Evolutionary conservation across 2,113 vertebrate species (phyloP), one percentile per base, ranked within the genome.

Genomic region (Sarotherodon lohbergeri): DNA sequence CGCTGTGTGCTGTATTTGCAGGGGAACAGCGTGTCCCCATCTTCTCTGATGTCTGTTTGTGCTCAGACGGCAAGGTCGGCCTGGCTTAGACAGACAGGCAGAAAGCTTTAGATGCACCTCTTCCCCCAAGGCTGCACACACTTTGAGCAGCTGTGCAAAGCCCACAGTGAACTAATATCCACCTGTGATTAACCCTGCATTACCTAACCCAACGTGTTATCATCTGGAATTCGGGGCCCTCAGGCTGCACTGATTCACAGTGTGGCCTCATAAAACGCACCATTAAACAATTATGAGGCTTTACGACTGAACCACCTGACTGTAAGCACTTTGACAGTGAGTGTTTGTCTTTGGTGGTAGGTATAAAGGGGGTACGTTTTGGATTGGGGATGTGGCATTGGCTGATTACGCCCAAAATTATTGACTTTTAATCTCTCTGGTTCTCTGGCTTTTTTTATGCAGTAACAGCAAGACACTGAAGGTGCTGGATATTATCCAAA

Each of bases 221-320:
- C 76, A 63, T 93, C 91, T 89, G 86, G 86, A 94, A 94, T 90
- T 55, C 86, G 87, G 85, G 80, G 92, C 88, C 92, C 90, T 90
- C 24, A 46, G 93, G 93, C 93, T 43, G 83, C 78, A 54, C 52
- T 92, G 94, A 95, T 90, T 96, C 93, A 93, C 79, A 85, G 84
- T 85, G 86, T 85, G 52, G 93, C 68, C 87, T 92, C 89, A 92
- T 96, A 96, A 96, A 97, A 96, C n/a, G 91, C 94, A 86, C 88
- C 95, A 96, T 96, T 96, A 95, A 96, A 92, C 94, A 94, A 95
- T 95, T 93, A 96, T 89, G 92, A 93, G 90, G 89, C 90, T 94
- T 93, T 92, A 91, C 29, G 83, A 88, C 89, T 54, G 73, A 81
- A 39, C 76, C 93, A 91, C 87, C 90, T 94, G 92, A 92, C 91